Evolutionary conservation across 2,888 invertebrate genomes (phyloP).

Genomic region (Drosophila putrida): DNA sequence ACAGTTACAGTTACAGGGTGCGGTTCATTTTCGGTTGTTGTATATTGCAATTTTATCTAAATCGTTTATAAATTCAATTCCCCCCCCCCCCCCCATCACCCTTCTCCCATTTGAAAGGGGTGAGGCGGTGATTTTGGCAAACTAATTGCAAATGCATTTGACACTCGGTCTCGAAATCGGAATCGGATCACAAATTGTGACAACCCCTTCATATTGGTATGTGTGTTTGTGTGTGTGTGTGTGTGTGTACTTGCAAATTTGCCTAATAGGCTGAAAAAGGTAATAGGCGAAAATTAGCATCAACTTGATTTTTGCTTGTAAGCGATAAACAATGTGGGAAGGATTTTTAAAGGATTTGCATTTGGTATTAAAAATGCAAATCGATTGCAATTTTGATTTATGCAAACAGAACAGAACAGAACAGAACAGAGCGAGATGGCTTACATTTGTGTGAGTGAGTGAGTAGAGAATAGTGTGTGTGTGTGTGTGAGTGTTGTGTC

Average conservation of each 20-base stretch:
- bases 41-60: slow-evolving; percentile 74
- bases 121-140: slow-evolving; percentile 58
- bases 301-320: slow-evolving; percentile 77
- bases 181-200: slow-evolving; percentile 61
- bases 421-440: background rate
- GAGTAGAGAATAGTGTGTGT: background rate
- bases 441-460: background rate
- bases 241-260: slow-evolving; percentile 51
- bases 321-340: slow-evolving; percentile 67
- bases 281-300: slow-evolving; percentile 65
- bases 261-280: slow-evolving; percentile 64
- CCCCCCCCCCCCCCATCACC: slow-evolving; percentile 7
- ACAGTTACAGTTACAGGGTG: no score
- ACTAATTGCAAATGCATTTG: slow-evolving; percentile 81
- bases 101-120: background rate
- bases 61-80: slow-evolving; percentile 79
- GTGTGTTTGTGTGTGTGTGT: slow-evolving; percentile 7
- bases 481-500: slow-evolving; percentile 5
- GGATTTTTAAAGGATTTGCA: slow-evolving; percentile 58
- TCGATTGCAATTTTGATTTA: slow-evolving; percentile 9
- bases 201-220: slow-evolving; percentile 64
- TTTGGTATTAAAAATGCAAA: slow-evolving; percentile 55
- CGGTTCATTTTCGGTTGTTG: slow-evolving; percentile 33
- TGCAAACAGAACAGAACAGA: no score
- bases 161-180: slow-evolving; percentile 56